These are phyloP conservation scores for Metridium senile DNA, from an alignment of 92 coral and sea anemone species.

Conservation along the genomic window DNA sequence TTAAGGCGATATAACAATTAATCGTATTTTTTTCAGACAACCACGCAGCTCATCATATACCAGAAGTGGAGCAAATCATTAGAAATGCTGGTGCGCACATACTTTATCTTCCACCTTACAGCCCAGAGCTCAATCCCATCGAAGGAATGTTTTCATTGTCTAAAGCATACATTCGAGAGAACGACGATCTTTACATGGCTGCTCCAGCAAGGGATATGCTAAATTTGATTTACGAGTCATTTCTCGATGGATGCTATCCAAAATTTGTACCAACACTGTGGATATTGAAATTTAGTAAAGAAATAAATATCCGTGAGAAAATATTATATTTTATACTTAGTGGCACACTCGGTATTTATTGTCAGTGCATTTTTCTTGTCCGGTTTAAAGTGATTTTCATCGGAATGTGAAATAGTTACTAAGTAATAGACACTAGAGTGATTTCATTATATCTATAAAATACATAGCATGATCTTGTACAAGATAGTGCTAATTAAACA, in stretches of 20 bases:
- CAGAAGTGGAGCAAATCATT: conserved; percentile 15
- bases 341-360: too few relatives aligned
- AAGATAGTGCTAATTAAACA: too few relatives aligned
- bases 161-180: conserved; percentile 18
- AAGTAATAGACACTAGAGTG: too few relatives aligned
- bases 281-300: conserved; percentile 1
- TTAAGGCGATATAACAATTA: background rate
- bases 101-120: conserved; percentile 21
- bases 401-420: too few relatives aligned
- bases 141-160: conserved; percentile 24
- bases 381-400: too few relatives aligned
- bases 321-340: too few relatives aligned
- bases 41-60: conserved; percentile 20
- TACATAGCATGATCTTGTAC: too few relatives aligned
- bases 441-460: too few relatives aligned
- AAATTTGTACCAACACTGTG: conserved; percentile 22
- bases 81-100: conserved; percentile 11
- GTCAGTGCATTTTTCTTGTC: too few relatives aligned
- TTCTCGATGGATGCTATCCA: conserved; percentile 13
- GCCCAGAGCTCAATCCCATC: conserved; percentile 40
- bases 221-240: conserved; percentile 12
- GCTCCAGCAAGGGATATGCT: conserved; percentile 1
- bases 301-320: too few relatives aligned
- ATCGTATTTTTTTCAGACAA: conserved; percentile 8
- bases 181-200: conserved; percentile 11